phyloP scores from a whole-genome alignment of 2,797 vertebrate species.

The Orestias chungarensis region DNA sequence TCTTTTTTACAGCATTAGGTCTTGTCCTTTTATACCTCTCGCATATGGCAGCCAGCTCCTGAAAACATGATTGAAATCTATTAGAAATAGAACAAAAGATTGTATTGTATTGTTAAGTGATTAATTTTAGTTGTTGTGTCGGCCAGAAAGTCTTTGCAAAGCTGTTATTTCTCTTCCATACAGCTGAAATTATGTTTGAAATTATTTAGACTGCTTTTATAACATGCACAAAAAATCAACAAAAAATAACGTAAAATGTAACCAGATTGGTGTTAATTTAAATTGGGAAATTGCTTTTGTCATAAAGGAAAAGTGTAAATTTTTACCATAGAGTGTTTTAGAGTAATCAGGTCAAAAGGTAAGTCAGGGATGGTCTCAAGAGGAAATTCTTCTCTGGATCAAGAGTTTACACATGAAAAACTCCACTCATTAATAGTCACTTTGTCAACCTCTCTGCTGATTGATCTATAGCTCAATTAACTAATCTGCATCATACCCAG shows the following conservation, averaged over 20 bases:
- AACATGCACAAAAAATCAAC: constrained; percentile 13
- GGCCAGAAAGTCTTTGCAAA: constrained; percentile 46
- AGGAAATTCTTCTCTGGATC: constrained; percentile 45
- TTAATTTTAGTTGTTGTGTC: constrained; percentile 56
- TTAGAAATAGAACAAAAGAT: constrained; percentile 61
- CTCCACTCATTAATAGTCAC: constrained; percentile 66
- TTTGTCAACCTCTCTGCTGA: constrained; percentile 48
- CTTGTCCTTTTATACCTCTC: constrained; percentile 22
- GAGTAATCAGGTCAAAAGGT: constrained; percentile 48
- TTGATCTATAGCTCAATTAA: constrained; percentile 13
- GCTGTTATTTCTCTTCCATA: constrained; percentile 39
- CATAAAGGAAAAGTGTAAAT: constrained; percentile 1
- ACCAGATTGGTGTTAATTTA: not conserved
- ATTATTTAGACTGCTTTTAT: constrained; percentile 32
- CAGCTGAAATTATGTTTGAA: constrained; percentile 40
- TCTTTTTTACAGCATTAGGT: constrained; percentile 40
- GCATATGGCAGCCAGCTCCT: constrained; percentile 37
- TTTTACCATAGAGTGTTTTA: constrained; percentile 30
- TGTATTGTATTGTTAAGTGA: constrained; percentile 33
- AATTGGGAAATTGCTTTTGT: constrained; percentile 1
- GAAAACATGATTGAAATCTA: constrained; percentile 46
- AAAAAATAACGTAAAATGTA: not conserved
- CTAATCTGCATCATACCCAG: not conserved
- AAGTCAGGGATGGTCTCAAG: constrained; percentile 27
- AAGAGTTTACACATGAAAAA: constrained; percentile 41